Base-by-base conservation (phyloP, 2,888 invertebrate genomes). In the Willowsia nigromaculata region DNA sequence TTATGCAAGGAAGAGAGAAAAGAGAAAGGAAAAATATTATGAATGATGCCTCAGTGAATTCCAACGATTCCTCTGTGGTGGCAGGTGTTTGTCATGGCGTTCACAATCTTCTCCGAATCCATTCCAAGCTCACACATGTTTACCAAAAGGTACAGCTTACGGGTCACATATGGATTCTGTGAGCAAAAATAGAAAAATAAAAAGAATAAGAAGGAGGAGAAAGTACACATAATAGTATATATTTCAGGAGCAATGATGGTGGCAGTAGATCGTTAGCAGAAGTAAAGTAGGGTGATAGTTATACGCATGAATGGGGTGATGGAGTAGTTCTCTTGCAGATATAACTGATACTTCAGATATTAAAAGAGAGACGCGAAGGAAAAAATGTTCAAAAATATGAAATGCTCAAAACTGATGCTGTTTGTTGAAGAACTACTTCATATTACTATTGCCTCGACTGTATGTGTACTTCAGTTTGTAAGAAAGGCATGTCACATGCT, bases 71-170 rank as follows among this genome's bases (percentile, higher is more conserved):
- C 89, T 62, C 90, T 62, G 56, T 92, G 91, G 85, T 92, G 92
- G 90, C 93, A 93, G 85, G 93, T 92, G 83, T 90, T 56, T 59
- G 92, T 92, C 92, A 93, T 93, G 62, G 93, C 93, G 47, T 91
- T 87, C 59, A 91, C 53, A 65, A 93, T 91, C 50, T 83, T 88
- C 74, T 91, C 89, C 11, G 90, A 62, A 11, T 92, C 91, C 56
- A 93, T 91, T 15, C 93, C 92, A 47, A 93, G 93, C 90, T 94
- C 94, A 92, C 95, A 95, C 91, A 94, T 90, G 93, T 94, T 95
- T 47, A 94, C 94, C 87, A 95, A 93, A 47, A 93, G 92, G 93
- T 94, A 94, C 90, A 94, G 93, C 84, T 94, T 93, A 86, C 94
- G 93, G 88, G 94, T 92, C 74, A 94, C 94, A 93, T 94, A 94